A percentile compares a stretch with the other conserved stretches of the same genome.
Conservation (phyloP, 2,797 vertebrate genomes). For the Bufotes viridis region DNA sequence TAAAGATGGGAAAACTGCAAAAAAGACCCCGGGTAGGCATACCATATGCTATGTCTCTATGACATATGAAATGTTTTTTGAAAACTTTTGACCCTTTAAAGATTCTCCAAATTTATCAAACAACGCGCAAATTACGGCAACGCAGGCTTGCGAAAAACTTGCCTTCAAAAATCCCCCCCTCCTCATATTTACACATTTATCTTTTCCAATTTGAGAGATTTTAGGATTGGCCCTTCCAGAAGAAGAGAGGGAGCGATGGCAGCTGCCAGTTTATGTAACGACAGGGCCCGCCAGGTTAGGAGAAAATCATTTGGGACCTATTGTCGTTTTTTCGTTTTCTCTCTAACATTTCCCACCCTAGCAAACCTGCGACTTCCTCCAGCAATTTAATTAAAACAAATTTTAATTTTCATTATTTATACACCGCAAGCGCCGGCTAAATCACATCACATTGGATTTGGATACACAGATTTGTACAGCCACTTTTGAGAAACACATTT, state of each 20-base stretch:
- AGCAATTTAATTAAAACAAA: slow-evolving; percentile 57
- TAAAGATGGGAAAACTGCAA: too few relatives aligned
- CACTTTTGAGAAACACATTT: slow-evolving; percentile 49
- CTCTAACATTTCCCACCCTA: neutral
- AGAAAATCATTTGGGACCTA: neutral
- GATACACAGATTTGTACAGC: slow-evolving; percentile 44
- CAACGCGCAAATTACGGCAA: too few relatives aligned
- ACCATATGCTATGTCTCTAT: too few relatives aligned
- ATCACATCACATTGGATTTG: slow-evolving; percentile 33
- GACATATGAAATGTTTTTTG: too few relatives aligned
- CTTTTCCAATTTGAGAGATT: too few relatives aligned
- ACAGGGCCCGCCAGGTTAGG: neutral
- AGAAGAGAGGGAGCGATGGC: neutral
- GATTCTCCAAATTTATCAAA: too few relatives aligned
- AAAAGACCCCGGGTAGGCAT: too few relatives aligned
- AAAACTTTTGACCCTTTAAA: too few relatives aligned
- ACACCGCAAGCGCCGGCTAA: slow-evolving; percentile 26
- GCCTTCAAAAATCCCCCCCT: too few relatives aligned
- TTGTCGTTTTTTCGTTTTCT: slow-evolving; percentile 22
- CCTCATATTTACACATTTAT: too few relatives aligned
- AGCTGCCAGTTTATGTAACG: neutral
- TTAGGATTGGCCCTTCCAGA: neutral
- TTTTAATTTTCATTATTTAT: slow-evolving; percentile 56
- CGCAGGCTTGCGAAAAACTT: too few relatives aligned
- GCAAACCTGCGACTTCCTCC: slow-evolving; percentile 33